phyloP scores from a whole-genome alignment of 2,888 invertebrate genomes.

The Oxytorus armatus region DNA sequence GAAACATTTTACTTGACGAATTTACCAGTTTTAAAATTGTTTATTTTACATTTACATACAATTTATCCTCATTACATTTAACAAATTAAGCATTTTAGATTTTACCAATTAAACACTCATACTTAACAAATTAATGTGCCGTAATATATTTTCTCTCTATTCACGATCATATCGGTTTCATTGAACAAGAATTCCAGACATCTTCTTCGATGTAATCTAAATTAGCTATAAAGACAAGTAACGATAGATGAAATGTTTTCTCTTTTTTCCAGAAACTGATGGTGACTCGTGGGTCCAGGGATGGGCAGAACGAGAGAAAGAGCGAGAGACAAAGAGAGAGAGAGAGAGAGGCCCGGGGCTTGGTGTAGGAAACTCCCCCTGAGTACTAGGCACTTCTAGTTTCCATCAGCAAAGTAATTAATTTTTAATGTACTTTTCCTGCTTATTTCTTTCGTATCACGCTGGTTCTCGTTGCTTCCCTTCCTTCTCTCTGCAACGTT shows the following conservation, averaged over 20 bases:
- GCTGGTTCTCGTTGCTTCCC: constrained; percentile 76
- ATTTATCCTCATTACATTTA: too few relatives aligned
- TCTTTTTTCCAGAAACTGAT: not conserved
- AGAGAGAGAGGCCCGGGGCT: constrained; percentile 40
- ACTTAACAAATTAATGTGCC: too few relatives aligned
- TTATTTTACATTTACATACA: too few relatives aligned
- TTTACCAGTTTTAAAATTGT: too few relatives aligned
- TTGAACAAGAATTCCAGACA: too few relatives aligned
- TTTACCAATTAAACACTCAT: too few relatives aligned
- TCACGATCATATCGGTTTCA: too few relatives aligned
- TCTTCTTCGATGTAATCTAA: too few relatives aligned
- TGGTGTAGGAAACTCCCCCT: constrained; percentile 60
- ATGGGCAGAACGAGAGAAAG: constrained; percentile 8
- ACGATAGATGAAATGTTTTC: not conserved
- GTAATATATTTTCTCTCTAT: too few relatives aligned
- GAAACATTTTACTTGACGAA: too few relatives aligned
- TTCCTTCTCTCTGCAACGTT: constrained; percentile 63
- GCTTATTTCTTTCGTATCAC: constrained; percentile 84
- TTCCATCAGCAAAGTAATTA: constrained; percentile 84
- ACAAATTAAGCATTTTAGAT: too few relatives aligned
- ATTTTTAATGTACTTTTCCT: constrained; percentile 85
- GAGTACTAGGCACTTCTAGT: constrained; percentile 82
- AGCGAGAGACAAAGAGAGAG: constrained; percentile 14
- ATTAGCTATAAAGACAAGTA: not conserved
- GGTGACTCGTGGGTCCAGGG: constrained; percentile 2